Evolutionary conservation across 2,888 invertebrate species (phyloP).

Genomic region (Coleophora flavipennella): DNA sequence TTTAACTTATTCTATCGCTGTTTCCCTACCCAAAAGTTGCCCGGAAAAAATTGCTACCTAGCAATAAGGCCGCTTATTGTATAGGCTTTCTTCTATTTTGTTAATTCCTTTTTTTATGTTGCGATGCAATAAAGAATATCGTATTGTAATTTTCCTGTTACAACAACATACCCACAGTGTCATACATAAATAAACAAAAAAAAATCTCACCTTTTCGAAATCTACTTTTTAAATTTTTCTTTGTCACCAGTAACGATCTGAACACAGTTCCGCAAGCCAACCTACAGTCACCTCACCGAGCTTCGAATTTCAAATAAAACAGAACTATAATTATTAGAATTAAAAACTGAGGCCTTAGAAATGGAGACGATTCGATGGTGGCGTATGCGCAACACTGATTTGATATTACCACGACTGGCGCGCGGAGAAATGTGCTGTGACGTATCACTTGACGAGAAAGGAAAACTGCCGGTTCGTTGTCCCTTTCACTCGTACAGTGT

Average conservation of each 20-base stretch:
- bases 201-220: slow-evolving; percentile 28
- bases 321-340: slow-evolving; percentile 31
- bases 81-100: too few species aligned
- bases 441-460: slow-evolving; percentile 54
- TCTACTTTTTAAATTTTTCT: slow-evolving; percentile 19
- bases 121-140: too few species aligned
- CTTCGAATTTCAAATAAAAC: slow-evolving; percentile 40
- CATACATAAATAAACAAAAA: slow-evolving; percentile 2
- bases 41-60: too few species aligned
- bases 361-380: slow-evolving; percentile 53
- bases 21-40: too few species aligned
- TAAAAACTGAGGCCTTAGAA: slow-evolving; percentile 45
- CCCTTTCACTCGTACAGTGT: slow-evolving; percentile 37
- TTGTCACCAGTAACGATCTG: slow-evolving; percentile 17
- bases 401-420: slow-evolving; percentile 38
- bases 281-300: slow-evolving; percentile 28
- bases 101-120: too few species aligned
- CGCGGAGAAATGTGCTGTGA: slow-evolving; percentile 63
- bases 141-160: too few species aligned
- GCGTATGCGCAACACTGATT: slow-evolving; percentile 57
- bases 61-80: too few species aligned
- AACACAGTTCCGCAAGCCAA: slow-evolving; percentile 18
- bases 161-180: too few species aligned
- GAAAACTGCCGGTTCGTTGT: slow-evolving; percentile 44
- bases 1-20: too few species aligned